These are phyloP conservation scores for Scopus umbretta DNA, from an alignment of 2,113 vertebrate species.

Conservation along the genomic window DNA sequence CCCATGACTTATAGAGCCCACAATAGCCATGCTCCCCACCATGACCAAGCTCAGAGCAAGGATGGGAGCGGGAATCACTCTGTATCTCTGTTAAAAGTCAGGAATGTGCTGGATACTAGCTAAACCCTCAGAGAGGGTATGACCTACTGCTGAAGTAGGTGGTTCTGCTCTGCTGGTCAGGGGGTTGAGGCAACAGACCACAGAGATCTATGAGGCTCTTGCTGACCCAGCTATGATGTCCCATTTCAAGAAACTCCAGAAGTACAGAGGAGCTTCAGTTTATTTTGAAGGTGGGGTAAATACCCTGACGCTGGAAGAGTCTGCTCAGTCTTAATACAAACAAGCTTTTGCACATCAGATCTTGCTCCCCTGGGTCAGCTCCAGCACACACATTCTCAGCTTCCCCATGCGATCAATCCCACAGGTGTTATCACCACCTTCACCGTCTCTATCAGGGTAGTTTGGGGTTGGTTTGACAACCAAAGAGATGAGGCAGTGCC, in stretches of 20 bases:
- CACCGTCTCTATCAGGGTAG: not conserved
- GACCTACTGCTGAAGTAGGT: not conserved
- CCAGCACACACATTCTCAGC: not conserved
- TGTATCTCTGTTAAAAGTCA: not conserved
- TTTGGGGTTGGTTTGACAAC: not conserved
- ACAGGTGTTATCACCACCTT: not conserved
- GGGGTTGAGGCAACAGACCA: not conserved
- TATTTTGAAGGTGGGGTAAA: not conserved
- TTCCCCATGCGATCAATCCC: fast-evolving
- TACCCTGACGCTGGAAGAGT: not conserved
- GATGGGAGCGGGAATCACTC: not conserved
- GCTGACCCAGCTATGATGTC: not conserved
- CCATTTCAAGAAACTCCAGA: not conserved
- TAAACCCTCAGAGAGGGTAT: not conserved
- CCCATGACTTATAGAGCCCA: not conserved
- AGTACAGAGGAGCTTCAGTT: not conserved
- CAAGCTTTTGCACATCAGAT: not conserved
- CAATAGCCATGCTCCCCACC: not conserved
- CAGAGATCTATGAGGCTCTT: not conserved
- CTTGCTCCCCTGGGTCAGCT: not conserved
- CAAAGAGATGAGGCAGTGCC: not conserved
- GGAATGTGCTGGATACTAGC: not conserved
- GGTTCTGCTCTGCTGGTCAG: not conserved
- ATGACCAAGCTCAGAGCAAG: not conserved
- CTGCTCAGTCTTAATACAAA: not conserved